Evolutionary conservation across 2,113 vertebrate genomes (phyloP), one percentile per base, ranked within the genome.

Genomic region (Sterna hirundo): DNA sequence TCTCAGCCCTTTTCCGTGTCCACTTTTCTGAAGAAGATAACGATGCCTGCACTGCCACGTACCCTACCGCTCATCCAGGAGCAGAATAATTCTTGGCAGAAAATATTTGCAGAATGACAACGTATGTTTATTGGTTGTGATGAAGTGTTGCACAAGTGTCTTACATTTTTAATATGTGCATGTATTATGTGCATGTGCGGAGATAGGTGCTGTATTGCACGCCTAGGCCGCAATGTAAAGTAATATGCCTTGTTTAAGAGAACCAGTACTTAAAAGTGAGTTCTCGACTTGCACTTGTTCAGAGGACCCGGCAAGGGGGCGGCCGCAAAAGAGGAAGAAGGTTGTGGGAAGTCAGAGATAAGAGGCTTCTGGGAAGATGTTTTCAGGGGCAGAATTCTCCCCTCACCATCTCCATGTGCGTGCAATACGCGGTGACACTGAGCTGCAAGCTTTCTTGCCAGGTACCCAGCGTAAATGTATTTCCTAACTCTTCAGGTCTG

Each of bases 361-460:
- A 88, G 46, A 80, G 52, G 29, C 34, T 83, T 79, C 82, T 76
- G 75, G 22, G 29, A 81, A 87, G 38, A 7, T 79, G 10, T 47
- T 93, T 91, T 52, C 32, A 23, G 61, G 55, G 10, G 13, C 55
- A 34, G 16, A 30, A 91, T 83, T 72, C 51, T 77, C 10, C 19
- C 11, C 34, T 54, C 1, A 0, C 44, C 71, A 3, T 92, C 47
- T 87, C 26, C 14, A 2, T 21, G 3, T 60, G 13, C 2, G 0
- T 34, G 15, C 57, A 19, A 22, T 51, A 60, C 32, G 79, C 42
- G 38, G 51, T 46, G 58, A 44, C 18, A 29, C 15, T 20, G 32
- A 90, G 60, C 6, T 75, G 32, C 74, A 90, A 68, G 17, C 29
- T 85, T 79, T 81, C 29, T 64, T 87, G 38, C 26, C 26, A 36